These are phyloP conservation scores for Diarsia brunnea DNA, from an alignment of 2,888 invertebrate species.

Conservation along the genomic window DNA sequence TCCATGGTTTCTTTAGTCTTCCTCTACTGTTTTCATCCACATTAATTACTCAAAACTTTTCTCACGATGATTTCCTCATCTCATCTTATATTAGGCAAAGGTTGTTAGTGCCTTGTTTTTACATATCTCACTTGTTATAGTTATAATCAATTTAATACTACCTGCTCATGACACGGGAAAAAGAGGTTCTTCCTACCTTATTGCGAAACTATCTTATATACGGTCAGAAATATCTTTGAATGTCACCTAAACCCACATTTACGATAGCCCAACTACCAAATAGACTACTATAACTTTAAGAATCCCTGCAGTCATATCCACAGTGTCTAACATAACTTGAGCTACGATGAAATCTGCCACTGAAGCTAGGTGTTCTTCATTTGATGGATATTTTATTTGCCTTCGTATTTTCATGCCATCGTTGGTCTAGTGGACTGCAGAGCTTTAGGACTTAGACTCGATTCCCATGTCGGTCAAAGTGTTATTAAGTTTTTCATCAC, in stretches of 20 bases:
- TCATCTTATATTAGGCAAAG: not conserved
- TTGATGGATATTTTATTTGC: not conserved
- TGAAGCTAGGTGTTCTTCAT: not conserved
- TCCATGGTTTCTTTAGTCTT: too few relatives aligned
- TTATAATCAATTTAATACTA: not conserved
- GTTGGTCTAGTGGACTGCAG: not conserved
- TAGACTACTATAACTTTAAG: slow-evolving; percentile 11
- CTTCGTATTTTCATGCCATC: not conserved
- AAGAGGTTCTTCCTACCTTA: not conserved
- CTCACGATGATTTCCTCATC: too few relatives aligned
- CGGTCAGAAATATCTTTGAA: not conserved
- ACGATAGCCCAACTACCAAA: slow-evolving; percentile 29
- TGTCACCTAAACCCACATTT: slow-evolving; percentile 40
- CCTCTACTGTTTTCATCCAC: too few relatives aligned
- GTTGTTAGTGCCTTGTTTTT: not conserved
- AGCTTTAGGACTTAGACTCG: not conserved
- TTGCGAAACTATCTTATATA: slow-evolving; percentile 1
- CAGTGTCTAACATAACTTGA: not conserved
- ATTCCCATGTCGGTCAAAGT: not conserved
- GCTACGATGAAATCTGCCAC: not conserved
- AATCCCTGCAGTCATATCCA: slow-evolving; percentile 16
- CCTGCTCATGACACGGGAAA: not conserved
- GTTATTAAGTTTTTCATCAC: not conserved
- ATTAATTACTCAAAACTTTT: too few relatives aligned
- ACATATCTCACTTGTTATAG: not conserved